phyloP scores from a whole-genome alignment of 2,113 vertebrate genomes.

The Pygoscelis adeliae region DNA sequence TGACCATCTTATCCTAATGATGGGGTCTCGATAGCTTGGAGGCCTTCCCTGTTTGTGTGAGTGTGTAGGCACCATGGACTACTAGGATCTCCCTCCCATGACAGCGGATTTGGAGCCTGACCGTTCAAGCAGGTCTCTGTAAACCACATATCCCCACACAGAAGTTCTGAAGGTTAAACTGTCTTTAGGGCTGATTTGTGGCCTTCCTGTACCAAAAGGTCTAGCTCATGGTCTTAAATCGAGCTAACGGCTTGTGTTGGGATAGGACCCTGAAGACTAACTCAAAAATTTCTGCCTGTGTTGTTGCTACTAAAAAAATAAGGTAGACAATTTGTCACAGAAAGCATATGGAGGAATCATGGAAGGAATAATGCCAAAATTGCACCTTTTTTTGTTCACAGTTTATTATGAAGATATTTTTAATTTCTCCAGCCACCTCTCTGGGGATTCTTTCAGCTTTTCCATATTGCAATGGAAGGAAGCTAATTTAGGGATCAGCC shows the following conservation, averaged over 20 bases:
- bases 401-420: neutral
- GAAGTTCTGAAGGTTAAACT: neutral
- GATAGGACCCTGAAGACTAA: neutral
- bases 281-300: neutral
- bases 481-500: neutral
- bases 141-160: fast-evolving
- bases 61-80: fast-evolving
- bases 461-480: neutral
- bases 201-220: neutral
- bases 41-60: neutral
- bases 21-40: neutral
- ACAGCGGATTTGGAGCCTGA: neutral
- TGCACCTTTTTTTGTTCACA: neutral
- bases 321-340: neutral
- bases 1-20: neutral
- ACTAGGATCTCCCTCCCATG: neutral
- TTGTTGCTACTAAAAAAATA: neutral
- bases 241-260: neutral
- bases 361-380: neutral
- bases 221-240: neutral
- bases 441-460: neutral
- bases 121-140: neutral
- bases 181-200: neutral
- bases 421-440: neutral
- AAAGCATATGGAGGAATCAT: neutral